Evolutionary conservation across 2,888 invertebrate species (phyloP).

Genomic region (Drosophila infuscata): DNA sequence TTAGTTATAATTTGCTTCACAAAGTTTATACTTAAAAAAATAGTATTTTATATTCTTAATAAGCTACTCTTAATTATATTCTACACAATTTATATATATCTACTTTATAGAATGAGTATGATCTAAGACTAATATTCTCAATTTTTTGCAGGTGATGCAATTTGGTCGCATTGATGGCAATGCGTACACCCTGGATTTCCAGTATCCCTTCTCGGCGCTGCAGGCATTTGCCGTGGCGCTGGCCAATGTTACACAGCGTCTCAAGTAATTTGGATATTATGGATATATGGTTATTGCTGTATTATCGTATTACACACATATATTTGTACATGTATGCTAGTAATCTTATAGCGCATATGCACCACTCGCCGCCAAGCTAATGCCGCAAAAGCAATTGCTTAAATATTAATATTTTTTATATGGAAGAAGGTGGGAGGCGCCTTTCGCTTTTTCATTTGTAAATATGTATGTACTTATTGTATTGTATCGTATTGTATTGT

Average conservation of each 20-base stretch:
- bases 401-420: slow-evolving; percentile 71
- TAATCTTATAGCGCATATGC: slow-evolving; percentile 30
- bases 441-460: slow-evolving; percentile 72
- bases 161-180: slow-evolving; percentile 99
- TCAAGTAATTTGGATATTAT: slow-evolving; percentile 80
- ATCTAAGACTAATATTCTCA: neutral
- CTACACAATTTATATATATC: neutral
- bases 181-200: slow-evolving; percentile 99
- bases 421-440: slow-evolving; percentile 33
- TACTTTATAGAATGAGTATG: neutral
- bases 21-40: neutral
- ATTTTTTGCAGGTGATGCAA: slow-evolving; percentile 95
- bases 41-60: neutral
- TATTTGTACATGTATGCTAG: slow-evolving; percentile 28
- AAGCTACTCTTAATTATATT: neutral
- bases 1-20: neutral
- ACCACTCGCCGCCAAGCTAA: slow-evolving; percentile 44
- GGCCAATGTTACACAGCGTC: slow-evolving; percentile 85
- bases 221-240: slow-evolving; percentile 99
- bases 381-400: slow-evolving; percentile 51
- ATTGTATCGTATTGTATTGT: slow-evolving; percentile 38
- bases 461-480: slow-evolving; percentile 65
- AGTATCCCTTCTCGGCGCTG: slow-evolving; percentile 98
- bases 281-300: slow-evolving; percentile 22
- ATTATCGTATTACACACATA: slow-evolving; percentile 39